Evolutionary conservation across 2,888 invertebrate genomes (phyloP).

Genomic region (Prosapia bicincta): DNA sequence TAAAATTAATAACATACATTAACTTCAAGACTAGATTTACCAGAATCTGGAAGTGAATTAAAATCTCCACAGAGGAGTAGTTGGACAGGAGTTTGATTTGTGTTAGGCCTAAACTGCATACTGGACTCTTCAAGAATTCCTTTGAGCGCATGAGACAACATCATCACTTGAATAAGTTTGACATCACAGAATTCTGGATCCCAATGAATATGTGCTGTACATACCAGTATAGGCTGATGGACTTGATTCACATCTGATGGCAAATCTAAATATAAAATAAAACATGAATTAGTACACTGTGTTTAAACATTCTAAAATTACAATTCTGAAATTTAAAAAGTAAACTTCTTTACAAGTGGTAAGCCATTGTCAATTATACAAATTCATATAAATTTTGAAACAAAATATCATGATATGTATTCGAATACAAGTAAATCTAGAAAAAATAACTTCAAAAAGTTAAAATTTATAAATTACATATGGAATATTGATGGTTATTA

Average conservation of each 20-base stretch:
- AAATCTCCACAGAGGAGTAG: constrained; percentile 95
- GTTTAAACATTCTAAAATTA: too few species aligned
- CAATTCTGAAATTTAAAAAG: too few species aligned
- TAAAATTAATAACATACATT: too few species aligned
- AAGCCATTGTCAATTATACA: too few species aligned
- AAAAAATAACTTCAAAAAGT: too few species aligned
- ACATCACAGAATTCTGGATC: constrained; percentile 99
- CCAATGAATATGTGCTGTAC: constrained; percentile 99
- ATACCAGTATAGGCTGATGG: constrained; percentile 86
- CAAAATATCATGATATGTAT: too few species aligned
- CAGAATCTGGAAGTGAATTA: constrained; percentile 96
- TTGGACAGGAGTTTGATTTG: constrained; percentile 77
- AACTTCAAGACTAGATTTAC: constrained; percentile 48
- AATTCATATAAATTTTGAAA: too few species aligned
- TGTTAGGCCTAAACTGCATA: constrained; percentile 69
- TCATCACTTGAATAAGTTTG: constrained; percentile 99
- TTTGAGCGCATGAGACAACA: constrained; percentile 93
- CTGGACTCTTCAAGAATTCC: constrained; percentile 83
- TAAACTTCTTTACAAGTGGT: too few species aligned
- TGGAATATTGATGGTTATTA: too few species aligned
- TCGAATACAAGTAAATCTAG: too few species aligned
- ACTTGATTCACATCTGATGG: constrained; percentile 72
- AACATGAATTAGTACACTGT: too few species aligned
- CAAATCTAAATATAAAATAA: constrained; percentile 51
- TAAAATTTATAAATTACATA: too few species aligned